Conservation (phyloP, 2,888 invertebrate species). For the Cepaea hortensis region DNA sequence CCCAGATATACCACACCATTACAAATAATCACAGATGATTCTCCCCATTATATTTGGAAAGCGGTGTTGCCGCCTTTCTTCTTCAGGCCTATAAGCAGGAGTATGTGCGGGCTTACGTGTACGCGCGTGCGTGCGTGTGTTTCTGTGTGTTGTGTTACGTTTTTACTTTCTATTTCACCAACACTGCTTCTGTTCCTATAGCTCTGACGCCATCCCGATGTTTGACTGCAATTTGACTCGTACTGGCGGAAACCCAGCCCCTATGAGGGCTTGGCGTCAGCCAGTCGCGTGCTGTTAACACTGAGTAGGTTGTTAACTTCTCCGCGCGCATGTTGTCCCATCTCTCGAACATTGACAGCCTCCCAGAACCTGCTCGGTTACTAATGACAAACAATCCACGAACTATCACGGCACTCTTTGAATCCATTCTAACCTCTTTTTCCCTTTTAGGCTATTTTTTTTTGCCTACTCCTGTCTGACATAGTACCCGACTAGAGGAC, state of each 20-base stretch:
- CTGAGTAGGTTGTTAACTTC: constrained; percentile 2
- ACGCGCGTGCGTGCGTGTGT: too few species aligned
- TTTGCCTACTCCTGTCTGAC: background rate
- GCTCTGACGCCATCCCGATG: background rate
- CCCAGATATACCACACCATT: too few species aligned
- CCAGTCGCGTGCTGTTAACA: constrained; percentile 22
- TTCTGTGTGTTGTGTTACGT: too few species aligned
- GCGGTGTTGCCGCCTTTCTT: too few species aligned
- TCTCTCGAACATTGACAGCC: constrained; percentile 35
- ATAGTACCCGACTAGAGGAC: background rate
- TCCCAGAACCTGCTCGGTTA: background rate
- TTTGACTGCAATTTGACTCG: background rate
- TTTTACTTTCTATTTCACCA: too few species aligned
- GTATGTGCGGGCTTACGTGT: too few species aligned
- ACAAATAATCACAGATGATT: too few species aligned
- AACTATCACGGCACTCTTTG: background rate
- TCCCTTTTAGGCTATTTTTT: background rate
- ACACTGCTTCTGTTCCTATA: background rate
- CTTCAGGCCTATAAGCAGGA: too few species aligned
- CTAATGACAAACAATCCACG: constrained; percentile 18
- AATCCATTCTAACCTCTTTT: background rate
- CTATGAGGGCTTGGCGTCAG: constrained; percentile 24
- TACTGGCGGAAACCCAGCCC: background rate
- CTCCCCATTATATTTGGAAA: too few species aligned
- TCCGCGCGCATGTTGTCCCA: constrained; percentile 23